phyloP scores from a whole-genome alignment of 2,888 invertebrate genomes.

The Seira sanloemensis region DNA sequence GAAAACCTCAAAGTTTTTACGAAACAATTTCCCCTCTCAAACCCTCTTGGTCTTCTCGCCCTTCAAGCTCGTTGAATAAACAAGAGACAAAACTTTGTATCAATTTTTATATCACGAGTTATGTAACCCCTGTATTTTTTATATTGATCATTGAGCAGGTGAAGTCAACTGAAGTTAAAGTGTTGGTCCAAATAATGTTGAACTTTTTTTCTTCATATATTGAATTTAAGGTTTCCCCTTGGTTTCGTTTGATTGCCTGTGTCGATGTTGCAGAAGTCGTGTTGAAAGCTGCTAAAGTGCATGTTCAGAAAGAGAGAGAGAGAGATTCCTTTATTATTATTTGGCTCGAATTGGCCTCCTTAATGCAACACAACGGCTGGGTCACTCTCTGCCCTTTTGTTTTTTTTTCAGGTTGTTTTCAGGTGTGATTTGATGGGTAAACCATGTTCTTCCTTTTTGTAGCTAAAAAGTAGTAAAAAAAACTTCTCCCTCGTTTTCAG shows the following conservation, averaged over 20 bases:
- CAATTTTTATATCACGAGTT: conserved; percentile 21
- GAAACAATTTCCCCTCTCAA: conserved; percentile 19
- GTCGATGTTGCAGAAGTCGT: neutral
- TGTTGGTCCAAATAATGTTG: neutral
- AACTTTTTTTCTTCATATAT: neutral
- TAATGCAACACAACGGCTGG: conserved; percentile 34
- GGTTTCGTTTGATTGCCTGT: conserved; percentile 28
- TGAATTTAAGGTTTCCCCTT: neutral
- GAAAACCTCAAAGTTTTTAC: conserved; percentile 47
- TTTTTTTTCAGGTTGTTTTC: conserved; percentile 48
- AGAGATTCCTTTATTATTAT: conserved; percentile 50
- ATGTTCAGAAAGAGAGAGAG: no score
- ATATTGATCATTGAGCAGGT: neutral
- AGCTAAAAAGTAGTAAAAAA: neutral
- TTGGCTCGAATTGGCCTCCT: conserved; percentile 52
- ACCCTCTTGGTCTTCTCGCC: neutral
- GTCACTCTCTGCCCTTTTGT: conserved; percentile 47
- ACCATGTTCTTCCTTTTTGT: conserved; percentile 50
- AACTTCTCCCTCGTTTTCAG: no score
- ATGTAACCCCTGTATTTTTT: neutral
- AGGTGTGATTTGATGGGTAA: conserved; percentile 65
- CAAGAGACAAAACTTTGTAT: conserved; percentile 44
- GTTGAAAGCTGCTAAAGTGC: conserved; percentile 34
- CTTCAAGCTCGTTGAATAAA: conserved; percentile 33
- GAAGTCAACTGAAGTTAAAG: conserved; percentile 23